Conservation (phyloP, 2,888 invertebrate genomes). For the Drosophila limbata region DNA sequence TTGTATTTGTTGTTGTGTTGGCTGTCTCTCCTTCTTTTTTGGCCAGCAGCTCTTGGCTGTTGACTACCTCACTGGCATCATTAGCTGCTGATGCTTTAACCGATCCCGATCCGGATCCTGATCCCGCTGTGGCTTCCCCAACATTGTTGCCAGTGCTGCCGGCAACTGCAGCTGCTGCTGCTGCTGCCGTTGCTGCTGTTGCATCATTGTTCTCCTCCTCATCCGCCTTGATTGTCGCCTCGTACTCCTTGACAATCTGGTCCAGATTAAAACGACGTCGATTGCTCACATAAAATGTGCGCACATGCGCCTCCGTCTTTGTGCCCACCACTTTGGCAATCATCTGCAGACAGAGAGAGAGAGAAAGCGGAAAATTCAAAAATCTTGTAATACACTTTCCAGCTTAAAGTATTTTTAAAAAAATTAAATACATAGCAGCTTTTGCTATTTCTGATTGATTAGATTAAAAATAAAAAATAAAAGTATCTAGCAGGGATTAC, state of each 20-base stretch:
- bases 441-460: too few species aligned
- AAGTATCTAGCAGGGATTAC: too few species aligned
- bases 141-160: conserved; percentile 16
- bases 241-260: conserved; percentile 93
- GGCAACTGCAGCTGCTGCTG: neutral
- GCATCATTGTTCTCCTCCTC: conserved; percentile 44
- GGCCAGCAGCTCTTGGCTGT: conserved; percentile 35
- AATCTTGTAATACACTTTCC: too few species aligned
- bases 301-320: conserved; percentile 96
- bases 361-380: neutral
- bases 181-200: neutral
- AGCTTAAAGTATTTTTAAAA: too few species aligned
- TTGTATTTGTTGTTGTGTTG: conserved; percentile 24
- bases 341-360: conserved; percentile 86
- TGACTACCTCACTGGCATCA: conserved; percentile 15
- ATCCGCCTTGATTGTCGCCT: conserved; percentile 86
- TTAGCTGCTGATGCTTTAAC: conserved; percentile 25
- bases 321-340: conserved; percentile 98
- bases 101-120: neutral
- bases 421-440: too few species aligned
- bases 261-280: conserved; percentile 95
- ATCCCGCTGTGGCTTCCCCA: conserved; percentile 4
- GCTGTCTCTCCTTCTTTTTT: conserved; percentile 57
- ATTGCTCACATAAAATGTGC: conserved; percentile 96
- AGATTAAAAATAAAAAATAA: too few species aligned